A percentile compares a stretch with the other conserved stretches of the same genome.
These are phyloP conservation scores for Lampris megalopsis DNA, from an alignment of 2,113 vertebrate species.

Conservation along the genomic window DNA sequence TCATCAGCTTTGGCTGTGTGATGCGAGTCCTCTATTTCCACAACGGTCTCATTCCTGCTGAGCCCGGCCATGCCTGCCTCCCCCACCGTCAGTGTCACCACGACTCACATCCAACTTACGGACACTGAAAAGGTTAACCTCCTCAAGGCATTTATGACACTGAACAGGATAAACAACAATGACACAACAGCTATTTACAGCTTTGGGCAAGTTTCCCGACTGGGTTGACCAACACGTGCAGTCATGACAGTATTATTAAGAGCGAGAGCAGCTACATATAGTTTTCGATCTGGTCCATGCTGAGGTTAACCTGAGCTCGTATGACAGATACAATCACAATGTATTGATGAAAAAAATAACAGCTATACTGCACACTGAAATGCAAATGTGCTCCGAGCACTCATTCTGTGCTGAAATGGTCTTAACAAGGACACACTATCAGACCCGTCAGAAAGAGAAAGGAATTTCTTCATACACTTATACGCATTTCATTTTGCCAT, in stretches of 20 bases:
- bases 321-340: background rate
- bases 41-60: background rate
- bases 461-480: no score
- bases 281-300: no score
- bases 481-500: no score
- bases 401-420: no score
- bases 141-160: slow-evolving; percentile 39
- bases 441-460: no score
- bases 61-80: slow-evolving; percentile 31
- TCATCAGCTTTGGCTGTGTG: slow-evolving; percentile 58
- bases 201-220: background rate
- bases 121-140: slow-evolving; percentile 65
- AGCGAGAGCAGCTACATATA: background rate
- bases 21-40: slow-evolving; percentile 44
- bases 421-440: no score
- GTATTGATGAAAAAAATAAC: background rate
- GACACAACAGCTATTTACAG: slow-evolving; percentile 44
- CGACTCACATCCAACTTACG: slow-evolving; percentile 54
- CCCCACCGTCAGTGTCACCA: slow-evolving; percentile 50
- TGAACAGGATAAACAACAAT: slow-evolving; percentile 48
- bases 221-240: slow-evolving; percentile 16
- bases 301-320: background rate
- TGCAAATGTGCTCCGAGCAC: background rate
- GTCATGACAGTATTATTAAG: background rate
- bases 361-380: background rate